Base-by-base conservation (phyloP, 2,797 vertebrate species). In the Cygnus olor region DNA sequence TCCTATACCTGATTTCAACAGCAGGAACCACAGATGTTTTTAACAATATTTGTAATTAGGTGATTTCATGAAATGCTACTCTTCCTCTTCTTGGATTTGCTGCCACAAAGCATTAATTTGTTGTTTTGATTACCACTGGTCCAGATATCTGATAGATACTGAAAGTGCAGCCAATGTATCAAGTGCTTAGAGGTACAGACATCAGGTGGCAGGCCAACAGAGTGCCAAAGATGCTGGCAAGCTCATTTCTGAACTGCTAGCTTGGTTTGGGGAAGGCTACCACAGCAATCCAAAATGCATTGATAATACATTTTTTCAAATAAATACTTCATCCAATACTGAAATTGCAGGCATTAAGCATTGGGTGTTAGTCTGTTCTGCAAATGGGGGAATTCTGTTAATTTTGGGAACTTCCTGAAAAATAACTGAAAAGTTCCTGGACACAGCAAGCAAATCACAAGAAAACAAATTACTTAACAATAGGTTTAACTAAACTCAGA, bases 121-220 rank as follows among this genome's bases (percentile, higher is more conserved):
- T 69, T 92, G 69, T 32, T 91, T 95, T 45, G 72, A 74, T 91
- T 91, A 61, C 14, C 30, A 56, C 38, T 1, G 0, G 56, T 82
- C 49, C 56, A 90, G 64, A 84, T 77, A 95, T 25, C 71, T 94
- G 80, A 94, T 74, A 87, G 80, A 77, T 85, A 80, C 11, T 51
- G 73, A 60, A 88, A 89, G 49, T 71, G 53, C 47, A 93, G 95
- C 91, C 93, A 96, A 95, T 40, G 65, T 89, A 89, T 54, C 53
- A 94, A 90, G 91, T 82, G 87, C 68, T 96, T 96, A 90, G 85
- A 53, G 82, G 65, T 28, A 72, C 0, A 90, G 74, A 61, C 45
- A 87, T 82, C 53, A 82, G 54, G 13, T 87, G 88, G 88, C 91
- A 96, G 65, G 34, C 61, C 21, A 93, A 83, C 0, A 65, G 20